These are phyloP conservation scores for Carollia perspicillata DNA, from an alignment of 2,113 vertebrate species.

Conservation along the genomic window DNA sequence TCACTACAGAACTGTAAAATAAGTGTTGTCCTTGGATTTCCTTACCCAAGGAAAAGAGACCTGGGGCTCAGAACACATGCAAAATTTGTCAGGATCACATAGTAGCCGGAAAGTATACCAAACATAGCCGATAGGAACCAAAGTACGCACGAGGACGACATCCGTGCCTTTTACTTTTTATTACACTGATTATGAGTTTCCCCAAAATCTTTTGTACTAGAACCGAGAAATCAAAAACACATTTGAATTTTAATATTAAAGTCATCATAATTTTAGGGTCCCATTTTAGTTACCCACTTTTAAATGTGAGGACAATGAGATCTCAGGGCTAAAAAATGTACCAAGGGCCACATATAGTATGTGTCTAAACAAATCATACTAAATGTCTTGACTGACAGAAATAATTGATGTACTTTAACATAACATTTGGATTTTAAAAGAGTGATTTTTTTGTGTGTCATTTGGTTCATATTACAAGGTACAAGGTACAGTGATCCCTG, in stretches of 20 bases:
- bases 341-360: background rate
- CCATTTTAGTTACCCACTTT: background rate
- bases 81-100: background rate
- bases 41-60: background rate
- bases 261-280: background rate
- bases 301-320: background rate
- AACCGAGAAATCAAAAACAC: background rate
- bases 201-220: background rate
- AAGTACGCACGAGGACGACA: background rate
- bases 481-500: background rate
- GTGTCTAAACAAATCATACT: background rate
- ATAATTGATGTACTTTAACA: background rate
- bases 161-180: background rate
- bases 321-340: background rate
- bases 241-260: background rate
- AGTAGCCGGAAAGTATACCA: background rate
- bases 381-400: background rate
- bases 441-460: background rate
- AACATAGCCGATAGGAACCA: background rate
- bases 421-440: background rate
- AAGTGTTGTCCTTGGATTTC: background rate
- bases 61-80: background rate
- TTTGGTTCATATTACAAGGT: background rate
- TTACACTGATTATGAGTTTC: background rate
- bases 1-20: background rate